These are phyloP conservation scores for Homarus americanus DNA, from an alignment of 1,140 invertebrate genomes.

Conservation along the genomic window DNA sequence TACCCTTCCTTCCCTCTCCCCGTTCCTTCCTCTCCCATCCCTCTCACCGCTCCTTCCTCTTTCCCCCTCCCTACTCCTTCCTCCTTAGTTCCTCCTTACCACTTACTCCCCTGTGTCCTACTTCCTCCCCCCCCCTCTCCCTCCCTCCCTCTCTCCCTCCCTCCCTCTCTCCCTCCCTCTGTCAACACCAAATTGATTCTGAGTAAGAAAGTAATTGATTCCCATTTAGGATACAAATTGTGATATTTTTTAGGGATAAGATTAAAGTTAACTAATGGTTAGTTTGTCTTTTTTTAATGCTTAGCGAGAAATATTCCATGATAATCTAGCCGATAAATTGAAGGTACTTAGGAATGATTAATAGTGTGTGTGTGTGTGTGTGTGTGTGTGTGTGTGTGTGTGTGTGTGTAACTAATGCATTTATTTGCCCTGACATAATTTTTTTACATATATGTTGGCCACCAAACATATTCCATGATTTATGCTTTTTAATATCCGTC, in stretches of 20 bases:
- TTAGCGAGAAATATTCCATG: not conserved
- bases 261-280: not conserved
- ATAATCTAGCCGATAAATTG: not conserved
- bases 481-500: too few species aligned
- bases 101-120: not conserved
- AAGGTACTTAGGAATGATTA: not conserved
- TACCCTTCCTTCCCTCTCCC: not conserved
- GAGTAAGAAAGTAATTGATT: slow-evolving; percentile 12
- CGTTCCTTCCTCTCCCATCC: not conserved
- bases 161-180: not conserved
- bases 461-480: too few species aligned
- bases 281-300: not conserved
- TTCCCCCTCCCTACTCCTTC: not conserved
- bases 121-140: not conserved
- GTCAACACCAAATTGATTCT: not conserved
- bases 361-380: too few species aligned
- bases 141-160: not conserved
- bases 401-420: too few species aligned
- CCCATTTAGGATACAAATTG: slow-evolving; percentile 23
- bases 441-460: too few species aligned
- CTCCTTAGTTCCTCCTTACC: too few species aligned
- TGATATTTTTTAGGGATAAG: not conserved
- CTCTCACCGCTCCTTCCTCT: not conserved
- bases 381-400: too few species aligned
- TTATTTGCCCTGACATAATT: too few species aligned